Percentiles rank a stretch among this genome's conserved stretches.
Evolutionary conservation across 2,797 vertebrate species (phyloP).

Genomic region (Acomys russatus): DNA sequence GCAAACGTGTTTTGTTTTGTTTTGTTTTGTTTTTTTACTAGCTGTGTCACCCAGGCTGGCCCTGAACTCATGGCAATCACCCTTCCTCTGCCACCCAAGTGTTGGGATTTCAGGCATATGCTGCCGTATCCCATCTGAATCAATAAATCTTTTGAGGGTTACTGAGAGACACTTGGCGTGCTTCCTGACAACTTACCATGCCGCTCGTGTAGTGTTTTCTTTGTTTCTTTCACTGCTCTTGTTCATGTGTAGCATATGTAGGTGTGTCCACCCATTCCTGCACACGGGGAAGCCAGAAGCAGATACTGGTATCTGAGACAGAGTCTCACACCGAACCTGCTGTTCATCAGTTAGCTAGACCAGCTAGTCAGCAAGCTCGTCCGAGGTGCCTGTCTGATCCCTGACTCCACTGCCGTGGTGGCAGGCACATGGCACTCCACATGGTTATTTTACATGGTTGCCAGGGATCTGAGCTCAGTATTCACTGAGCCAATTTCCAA

Average conservation of each 20-base stretch:
- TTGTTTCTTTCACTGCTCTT: not conserved
- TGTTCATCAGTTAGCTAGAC: not conserved
- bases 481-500: not conserved
- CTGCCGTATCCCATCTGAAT: not conserved
- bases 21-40: not conserved
- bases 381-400: not conserved
- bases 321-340: not conserved
- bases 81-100: not conserved
- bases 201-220: not conserved
- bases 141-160: not conserved
- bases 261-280: not conserved
- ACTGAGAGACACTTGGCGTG: not conserved
- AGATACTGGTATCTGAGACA: not conserved
- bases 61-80: not conserved
- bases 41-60: not conserved
- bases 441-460: not conserved
- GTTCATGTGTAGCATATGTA: not conserved
- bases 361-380: not conserved
- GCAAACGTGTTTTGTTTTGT: not conserved
- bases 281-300: no score
- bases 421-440: not conserved
- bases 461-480: not conserved
- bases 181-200: not conserved
- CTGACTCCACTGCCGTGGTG: not conserved
- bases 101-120: not conserved